Evolutionary conservation across 2,888 invertebrate genomes (phyloP), one percentile per base, ranked within the genome.

Genomic region (Clusia tigrina): DNA sequence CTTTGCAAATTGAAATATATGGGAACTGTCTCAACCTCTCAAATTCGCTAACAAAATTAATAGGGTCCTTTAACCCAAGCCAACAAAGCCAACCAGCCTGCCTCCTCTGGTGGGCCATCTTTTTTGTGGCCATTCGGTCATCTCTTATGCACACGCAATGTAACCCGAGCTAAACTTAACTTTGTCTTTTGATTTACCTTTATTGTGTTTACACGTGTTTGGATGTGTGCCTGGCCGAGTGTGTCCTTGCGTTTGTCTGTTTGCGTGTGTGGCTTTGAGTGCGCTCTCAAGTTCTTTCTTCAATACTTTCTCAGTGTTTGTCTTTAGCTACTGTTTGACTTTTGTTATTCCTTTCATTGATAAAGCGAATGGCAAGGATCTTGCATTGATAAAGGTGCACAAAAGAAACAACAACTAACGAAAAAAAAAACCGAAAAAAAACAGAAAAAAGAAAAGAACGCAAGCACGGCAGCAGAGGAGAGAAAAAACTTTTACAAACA

Each of bases 321-420:
- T 48, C 48, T 48, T 48, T 48, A 20, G 48, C 48, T 20, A 22
- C 48, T 48, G 20, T 48, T 48, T 48, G 22, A 48, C 48, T 48
- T 48, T 48, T 48, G 48, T 48, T 22, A 48, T 48, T 18, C 48
- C n/a, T 42, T 32, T 42, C 42, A n/a, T 17, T 42, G 42, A 42
- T 42, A 42, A 42, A 42, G 42, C 42, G 42, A 3, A 15, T 6
- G 42, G 42, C 9, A 42, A 42, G 42, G 42, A 42, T 42, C 32
- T 48, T 22, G 18, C 5, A 48, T 20, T 48, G 48, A 48, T 48
- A 48, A 48, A 22, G 22, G 22, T 3, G 15, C 18, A 42, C 2
- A 42, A 42, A 6, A 42, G 42, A 12, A 32, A 9, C 32, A 9
- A n/a, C n/a, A n/a, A 5, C 32, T 32, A 32, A 9, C 12, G 42